Evolutionary conservation across 2,888 invertebrate genomes (phyloP), one percentile per base, ranked within the genome.

Genomic region (Smittia sp.): DNA sequence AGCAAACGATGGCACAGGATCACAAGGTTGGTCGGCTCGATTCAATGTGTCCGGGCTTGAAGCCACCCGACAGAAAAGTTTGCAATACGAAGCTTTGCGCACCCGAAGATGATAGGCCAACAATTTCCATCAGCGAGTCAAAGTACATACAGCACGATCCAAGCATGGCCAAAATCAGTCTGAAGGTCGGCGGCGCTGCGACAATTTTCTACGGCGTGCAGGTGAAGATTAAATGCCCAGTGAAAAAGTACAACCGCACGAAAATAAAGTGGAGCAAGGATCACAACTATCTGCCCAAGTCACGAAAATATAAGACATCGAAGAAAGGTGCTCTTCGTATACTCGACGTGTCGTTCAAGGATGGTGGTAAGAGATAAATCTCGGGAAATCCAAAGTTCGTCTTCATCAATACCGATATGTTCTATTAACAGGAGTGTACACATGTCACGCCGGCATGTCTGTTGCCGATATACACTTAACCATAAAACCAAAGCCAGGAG

Each of bases 1-100:
- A 95, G 79, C 95, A 96, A 83, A 89, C 93, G 75, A 92, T 95
- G 89, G 93, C 94, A 0, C 92, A 94, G 79, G 95, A 95, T n/a
- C 93, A 93, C 80, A 90, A 92, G 77, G 90, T 94, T 74, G 90
- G 91, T 77, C 86, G 93, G 15, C 89, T 90, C 0, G 86, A 90
- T 22, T 85, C 88, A 0, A 89, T 91, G 80, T 94, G 94, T 80
- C 88, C 90, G 13, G 84, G 88, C 0, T 89, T 89, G 0, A 89
- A 89, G 73, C 94, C 96, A 0, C 86, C 90, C 0, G 84, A 89
- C 65, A 89, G 89, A 58, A 93, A 94, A 79, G 87, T 92, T 0
- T 97, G 96, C 83, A 95, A 95, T 81, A 89, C 89, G 1, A 89
- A 92, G 77, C 87, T 90, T 0, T 95, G 95, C 79, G 86, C 89